A percentile compares a stretch with the other conserved stretches of the same genome.
Conservation (phyloP, 2,888 invertebrate species). For the Acrocyrtus sp. region DNA sequence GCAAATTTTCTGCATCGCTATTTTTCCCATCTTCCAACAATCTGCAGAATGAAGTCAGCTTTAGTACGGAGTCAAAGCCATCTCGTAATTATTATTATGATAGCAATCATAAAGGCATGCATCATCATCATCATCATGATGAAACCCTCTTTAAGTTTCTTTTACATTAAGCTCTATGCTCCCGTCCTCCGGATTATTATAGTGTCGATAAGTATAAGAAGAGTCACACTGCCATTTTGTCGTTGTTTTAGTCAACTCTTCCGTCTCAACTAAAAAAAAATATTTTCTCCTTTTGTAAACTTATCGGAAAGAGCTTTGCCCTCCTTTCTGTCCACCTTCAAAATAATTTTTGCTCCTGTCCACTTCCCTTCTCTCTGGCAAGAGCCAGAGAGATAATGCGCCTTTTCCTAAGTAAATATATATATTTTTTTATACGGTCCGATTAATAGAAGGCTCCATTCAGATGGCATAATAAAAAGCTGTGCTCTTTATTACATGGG, state of each 20-base stretch:
- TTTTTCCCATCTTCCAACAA: constrained; percentile 21
- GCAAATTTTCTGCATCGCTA: constrained; percentile 52
- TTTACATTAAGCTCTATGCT: background rate
- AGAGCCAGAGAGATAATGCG: background rate
- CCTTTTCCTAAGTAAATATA: too few species aligned
- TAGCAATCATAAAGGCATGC: constrained; percentile 21
- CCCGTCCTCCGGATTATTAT: too few species aligned
- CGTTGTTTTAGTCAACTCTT: too few species aligned
- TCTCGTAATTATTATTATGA: constrained; percentile 20
- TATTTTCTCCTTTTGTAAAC: too few species aligned
- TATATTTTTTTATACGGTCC: too few species aligned
- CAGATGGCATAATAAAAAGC: too few species aligned
- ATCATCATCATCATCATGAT: constrained; percentile 29
- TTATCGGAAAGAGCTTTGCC: constrained; percentile 45
- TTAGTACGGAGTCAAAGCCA: too few species aligned
- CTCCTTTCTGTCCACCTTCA: constrained; percentile 36
- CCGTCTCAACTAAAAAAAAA: too few species aligned
- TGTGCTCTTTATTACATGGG: too few species aligned
- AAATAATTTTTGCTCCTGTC: background rate
- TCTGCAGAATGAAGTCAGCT: background rate
- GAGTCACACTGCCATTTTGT: too few species aligned
- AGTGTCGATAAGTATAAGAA: too few species aligned
- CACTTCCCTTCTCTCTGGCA: background rate
- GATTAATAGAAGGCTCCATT: too few species aligned
- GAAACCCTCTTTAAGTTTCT: constrained; percentile 29